Conservation (phyloP, 2,888 invertebrate species). For the Allolobophora icterica region DNA sequence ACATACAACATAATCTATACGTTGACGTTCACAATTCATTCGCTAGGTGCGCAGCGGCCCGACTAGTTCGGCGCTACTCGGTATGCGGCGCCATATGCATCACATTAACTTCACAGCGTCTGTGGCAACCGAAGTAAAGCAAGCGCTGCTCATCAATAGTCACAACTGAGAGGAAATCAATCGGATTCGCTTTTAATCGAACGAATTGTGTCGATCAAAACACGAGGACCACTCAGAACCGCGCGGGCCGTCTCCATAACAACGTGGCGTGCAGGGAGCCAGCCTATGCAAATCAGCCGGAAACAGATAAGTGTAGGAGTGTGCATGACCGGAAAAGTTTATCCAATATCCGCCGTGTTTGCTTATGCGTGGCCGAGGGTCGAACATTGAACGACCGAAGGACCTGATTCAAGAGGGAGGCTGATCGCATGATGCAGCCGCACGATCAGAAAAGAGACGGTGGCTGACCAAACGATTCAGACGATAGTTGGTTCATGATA, state of each 20-base stretch:
- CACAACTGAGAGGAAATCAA: neutral
- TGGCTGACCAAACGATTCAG: too few species aligned
- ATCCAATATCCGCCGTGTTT: neutral
- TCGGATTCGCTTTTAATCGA: neutral
- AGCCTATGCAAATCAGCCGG: neutral
- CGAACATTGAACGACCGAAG: neutral
- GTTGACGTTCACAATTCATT: neutral
- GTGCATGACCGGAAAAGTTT: conserved; percentile 4
- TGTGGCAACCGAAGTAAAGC: too few species aligned
- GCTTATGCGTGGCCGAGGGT: neutral
- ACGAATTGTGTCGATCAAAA: neutral
- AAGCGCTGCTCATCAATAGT: neutral
- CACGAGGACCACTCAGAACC: neutral
- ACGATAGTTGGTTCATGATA: too few species aligned
- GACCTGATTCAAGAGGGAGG: neutral
- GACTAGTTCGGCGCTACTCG: neutral
- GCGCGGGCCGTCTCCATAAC: too few species aligned
- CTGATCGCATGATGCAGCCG: neutral
- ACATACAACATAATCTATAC: too few species aligned
- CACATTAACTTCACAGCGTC: neutral
- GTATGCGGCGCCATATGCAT: neutral
- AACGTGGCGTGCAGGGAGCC: neutral
- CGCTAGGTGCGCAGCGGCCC: too few species aligned
- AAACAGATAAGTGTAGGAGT: neutral
- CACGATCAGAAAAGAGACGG: too few species aligned